Evolutionary conservation across 2,113 vertebrate species (phyloP).

Genomic region (Scatophagus argus): DNA sequence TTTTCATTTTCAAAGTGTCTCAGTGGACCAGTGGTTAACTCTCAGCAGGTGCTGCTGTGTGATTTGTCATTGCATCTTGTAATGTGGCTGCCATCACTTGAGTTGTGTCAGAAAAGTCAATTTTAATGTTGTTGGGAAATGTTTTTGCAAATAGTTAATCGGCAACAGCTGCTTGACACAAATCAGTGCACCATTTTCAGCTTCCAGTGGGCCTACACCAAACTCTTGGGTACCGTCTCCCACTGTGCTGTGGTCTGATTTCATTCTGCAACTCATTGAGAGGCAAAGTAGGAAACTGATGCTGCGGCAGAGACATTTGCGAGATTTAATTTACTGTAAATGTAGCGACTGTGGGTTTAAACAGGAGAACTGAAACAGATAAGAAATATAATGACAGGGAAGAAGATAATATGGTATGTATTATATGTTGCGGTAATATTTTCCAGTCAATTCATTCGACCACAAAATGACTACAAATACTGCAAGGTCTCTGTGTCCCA

Average conservation of each 20-base stretch:
- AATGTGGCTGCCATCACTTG: constrained; percentile 17
- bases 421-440: constrained; percentile 54
- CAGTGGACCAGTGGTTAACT: constrained; percentile 1
- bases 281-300: constrained; percentile 45
- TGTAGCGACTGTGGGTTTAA: constrained; percentile 1
- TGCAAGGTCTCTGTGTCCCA: constrained; percentile 9
- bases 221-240: constrained; percentile 5
- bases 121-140: constrained; percentile 35
- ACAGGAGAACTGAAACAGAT: background rate
- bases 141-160: constrained; percentile 39
- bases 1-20: constrained; percentile 17
- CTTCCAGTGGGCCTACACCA: constrained; percentile 5
- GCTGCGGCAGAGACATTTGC: constrained; percentile 56
- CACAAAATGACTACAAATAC: constrained; percentile 16
- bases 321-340: constrained; percentile 32
- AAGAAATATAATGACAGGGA: constrained; percentile 4
- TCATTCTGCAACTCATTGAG: constrained; percentile 6
- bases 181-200: constrained; percentile 20
- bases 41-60: constrained; percentile 48
- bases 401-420: background rate
- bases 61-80: constrained; percentile 34
- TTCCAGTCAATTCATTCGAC: constrained; percentile 41
- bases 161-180: constrained; percentile 25
- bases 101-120: constrained; percentile 16
- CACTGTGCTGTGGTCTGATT: constrained; percentile 39